Evolutionary conservation across 1,140 invertebrate genomes (phyloP), one percentile per base, ranked within the genome.

Genomic region (Calycopis cecrops): DNA sequence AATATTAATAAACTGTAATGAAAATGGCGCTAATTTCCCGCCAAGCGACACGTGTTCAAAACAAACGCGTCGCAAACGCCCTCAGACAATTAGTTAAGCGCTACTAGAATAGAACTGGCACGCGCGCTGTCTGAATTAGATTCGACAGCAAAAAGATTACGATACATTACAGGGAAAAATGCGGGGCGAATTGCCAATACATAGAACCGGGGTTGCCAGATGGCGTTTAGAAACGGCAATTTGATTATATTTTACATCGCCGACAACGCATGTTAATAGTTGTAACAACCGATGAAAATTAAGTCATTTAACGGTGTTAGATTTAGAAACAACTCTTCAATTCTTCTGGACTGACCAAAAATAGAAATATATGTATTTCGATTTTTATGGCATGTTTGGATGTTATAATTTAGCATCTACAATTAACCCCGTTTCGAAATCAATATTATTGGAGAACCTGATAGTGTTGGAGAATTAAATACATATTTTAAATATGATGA

Each of bases 1-100:
- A 14, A 44, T 44, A 16, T 44, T 44, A 14, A 6, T 14, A 9
- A 14, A 16, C 40, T 44, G 12, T 4, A 14, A 9, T 14, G 16
- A 44, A 44, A 44, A 16, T 44, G 14, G 40, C 40, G 40, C 9
- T 16, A 44, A 44, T 44, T 44, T 44, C 14, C 40, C 40, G 14
- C 16, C 16, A 14, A 44, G 40, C 40, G 40, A 44, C 40, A 44
- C 40, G 40, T 44, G 40, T 44, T 44, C 40, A 44, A 44, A 44
- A 44, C 40, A 44, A 44, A 44, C 17, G 14, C 40, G 40, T 28
- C 6, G 21, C 21, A 6, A 28, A 44, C 40, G 40, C 40, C 40
- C 40, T 44, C 40, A 44, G 40, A 44, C 40, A 44, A 44, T 44
- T 44, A 44, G 40, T 44, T 44, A 44, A 44, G 40, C 40, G 40